Conservation (phyloP, 2,113 vertebrate genomes). For the Ptychochromis oligacanthus region DNA sequence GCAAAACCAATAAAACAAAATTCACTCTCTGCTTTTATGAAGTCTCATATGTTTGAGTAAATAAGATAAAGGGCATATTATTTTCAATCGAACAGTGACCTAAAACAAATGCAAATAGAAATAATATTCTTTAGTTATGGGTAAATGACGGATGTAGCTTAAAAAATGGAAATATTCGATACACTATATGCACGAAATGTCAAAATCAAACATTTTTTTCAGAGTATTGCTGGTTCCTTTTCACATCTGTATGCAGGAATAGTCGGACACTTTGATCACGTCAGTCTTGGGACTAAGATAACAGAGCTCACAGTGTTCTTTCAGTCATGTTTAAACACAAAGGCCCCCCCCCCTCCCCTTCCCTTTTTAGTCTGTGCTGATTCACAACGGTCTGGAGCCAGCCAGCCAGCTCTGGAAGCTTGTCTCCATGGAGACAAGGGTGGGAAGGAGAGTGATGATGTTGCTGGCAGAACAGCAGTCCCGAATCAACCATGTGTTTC, state of each 20-base stretch:
- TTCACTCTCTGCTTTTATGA: not conserved
- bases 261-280: conserved; percentile 37
- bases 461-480: conserved; percentile 73
- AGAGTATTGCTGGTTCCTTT: not conserved
- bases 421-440: conserved; percentile 81
- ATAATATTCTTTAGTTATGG: not conserved
- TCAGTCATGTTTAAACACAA: conserved; percentile 72
- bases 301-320: conserved; percentile 49
- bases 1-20: not conserved
- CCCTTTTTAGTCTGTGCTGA: conserved; percentile 71
- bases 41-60: not conserved
- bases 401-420: conserved; percentile 72
- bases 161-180: not conserved
- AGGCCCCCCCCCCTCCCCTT: conserved; percentile 41
- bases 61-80: not conserved
- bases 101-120: not conserved
- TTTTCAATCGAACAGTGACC: not conserved
- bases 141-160: not conserved
- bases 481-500: conserved; percentile 63
- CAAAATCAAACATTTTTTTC: not conserved
- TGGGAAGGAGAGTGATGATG: conserved; percentile 77
- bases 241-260: not conserved
- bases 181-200: not conserved
- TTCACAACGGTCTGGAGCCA: conserved; percentile 76
- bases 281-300: conserved; percentile 15